Conservation (phyloP, 1,140 invertebrate genomes). For the Scaptomyza graminum region DNA sequence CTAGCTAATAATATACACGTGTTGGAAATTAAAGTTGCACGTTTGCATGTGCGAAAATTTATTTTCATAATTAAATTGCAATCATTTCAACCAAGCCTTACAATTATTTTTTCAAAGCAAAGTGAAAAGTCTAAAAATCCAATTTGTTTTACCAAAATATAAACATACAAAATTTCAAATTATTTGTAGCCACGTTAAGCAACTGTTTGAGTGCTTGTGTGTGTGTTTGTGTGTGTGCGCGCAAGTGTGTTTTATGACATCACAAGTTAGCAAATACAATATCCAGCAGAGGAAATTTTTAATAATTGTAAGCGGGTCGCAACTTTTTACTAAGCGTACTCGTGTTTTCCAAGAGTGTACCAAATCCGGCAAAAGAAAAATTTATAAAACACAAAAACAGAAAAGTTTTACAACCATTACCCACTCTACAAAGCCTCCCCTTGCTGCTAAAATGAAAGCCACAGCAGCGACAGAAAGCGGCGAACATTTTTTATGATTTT, state of each 20-base stretch:
- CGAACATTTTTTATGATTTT: slow-evolving; percentile 64
- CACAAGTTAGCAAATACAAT: slow-evolving; percentile 2
- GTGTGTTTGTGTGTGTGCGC: background rate
- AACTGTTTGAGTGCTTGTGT: background rate
- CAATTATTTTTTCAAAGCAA: no score
- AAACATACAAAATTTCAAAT: slow-evolving; percentile 8
- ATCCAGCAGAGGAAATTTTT: slow-evolving; percentile 2
- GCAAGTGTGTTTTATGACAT: no score
- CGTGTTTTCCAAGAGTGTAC: slow-evolving; percentile 8
- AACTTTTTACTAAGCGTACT: slow-evolving; percentile 12
- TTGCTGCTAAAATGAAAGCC: slow-evolving; percentile 22
- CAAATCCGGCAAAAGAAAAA: slow-evolving; percentile 10
- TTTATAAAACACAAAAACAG: background rate
- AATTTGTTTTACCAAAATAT: background rate
- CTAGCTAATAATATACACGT: background rate
- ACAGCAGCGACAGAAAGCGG: slow-evolving; percentile 57
- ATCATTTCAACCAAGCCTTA: background rate
- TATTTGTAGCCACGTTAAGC: slow-evolving; percentile 1
- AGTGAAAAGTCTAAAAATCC: background rate
- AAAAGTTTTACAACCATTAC: no score
- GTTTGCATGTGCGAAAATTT: no score
- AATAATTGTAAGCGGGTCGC: slow-evolving; percentile 15
- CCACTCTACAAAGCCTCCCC: no score
- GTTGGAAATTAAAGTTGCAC: background rate
- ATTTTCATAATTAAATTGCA: background rate